These are phyloP conservation scores for Drosophila auraria DNA, from an alignment of 1,140 invertebrate genomes.

Conservation along the genomic window DNA sequence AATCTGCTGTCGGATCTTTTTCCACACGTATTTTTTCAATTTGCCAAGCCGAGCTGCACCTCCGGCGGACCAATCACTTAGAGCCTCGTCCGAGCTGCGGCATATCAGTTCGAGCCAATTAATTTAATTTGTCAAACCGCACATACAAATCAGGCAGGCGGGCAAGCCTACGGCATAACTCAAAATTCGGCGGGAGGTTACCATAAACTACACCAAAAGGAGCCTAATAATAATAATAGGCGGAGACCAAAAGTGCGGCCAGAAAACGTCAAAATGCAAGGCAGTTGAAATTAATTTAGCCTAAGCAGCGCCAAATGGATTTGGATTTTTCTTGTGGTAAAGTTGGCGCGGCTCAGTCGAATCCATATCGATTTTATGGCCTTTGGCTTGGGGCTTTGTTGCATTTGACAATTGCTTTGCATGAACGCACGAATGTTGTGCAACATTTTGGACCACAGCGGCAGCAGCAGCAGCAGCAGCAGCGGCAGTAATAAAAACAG, in stretches of 20 bases:
- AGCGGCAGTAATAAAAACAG: constrained; percentile 11
- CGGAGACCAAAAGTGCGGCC: constrained; percentile 18
- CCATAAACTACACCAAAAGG: constrained; percentile 20
- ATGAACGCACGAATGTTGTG: constrained; percentile 71
- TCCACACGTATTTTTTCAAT: constrained; percentile 31
- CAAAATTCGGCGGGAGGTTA: constrained; percentile 18
- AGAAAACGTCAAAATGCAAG: constrained; percentile 51
- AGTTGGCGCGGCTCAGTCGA: constrained; percentile 21
- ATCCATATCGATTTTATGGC: constrained; percentile 68
- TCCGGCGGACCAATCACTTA: constrained; percentile 34
- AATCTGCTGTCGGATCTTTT: constrained; percentile 31
- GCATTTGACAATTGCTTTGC: constrained; percentile 73
- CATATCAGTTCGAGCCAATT: constrained; percentile 55
- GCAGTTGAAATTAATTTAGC: constrained; percentile 56
- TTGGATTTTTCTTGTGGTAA: constrained; percentile 41
- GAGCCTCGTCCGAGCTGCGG: constrained; percentile 21
- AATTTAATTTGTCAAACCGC: constrained; percentile 64
- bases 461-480: constrained; percentile 13
- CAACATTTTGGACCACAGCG: constrained; percentile 40
- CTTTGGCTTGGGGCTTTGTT: constrained; percentile 66
- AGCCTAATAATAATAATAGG: constrained; percentile 21
- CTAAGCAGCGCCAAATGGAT: constrained; percentile 29
- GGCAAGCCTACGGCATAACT: constrained; percentile 34
- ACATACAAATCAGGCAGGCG: constrained; percentile 36
- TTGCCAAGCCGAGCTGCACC: constrained; percentile 43